Evolutionary conservation across 2,113 vertebrate species (phyloP), one percentile per base, ranked within the genome.

Genomic region (Fregata magnificens): DNA sequence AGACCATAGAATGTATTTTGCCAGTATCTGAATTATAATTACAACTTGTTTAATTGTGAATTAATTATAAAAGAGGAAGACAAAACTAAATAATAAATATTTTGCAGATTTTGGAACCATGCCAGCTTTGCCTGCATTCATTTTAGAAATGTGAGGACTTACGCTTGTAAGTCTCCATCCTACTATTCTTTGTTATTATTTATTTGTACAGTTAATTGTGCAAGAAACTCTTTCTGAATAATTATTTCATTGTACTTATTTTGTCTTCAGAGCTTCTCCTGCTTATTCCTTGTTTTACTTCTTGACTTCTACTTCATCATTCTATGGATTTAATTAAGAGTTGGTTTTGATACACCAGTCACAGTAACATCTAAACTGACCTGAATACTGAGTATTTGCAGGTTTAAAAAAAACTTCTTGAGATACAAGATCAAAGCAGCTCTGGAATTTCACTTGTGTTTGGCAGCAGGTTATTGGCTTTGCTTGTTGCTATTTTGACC

Each of bases 11-110:
- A 97, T 97, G 83, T 85, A 97, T 97, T 97, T 98, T 97, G 86
- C 96, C 92, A 38, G 70, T 97, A 96, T 98, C 93, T 97, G 97
- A 98, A 98, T 98, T 97, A 98, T 97, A 98, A 98, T 98, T 98
- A 86, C 95, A 97, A 94, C 95, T 96, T 74, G 89, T 97, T 97
- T 97, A 97, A 98, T 98, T 98, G 97, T 98, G 96, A 98, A 98
- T 98, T 97, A 97, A 97, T 98, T 98, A 96, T 93, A 96, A 97
- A 98, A 96, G 65, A 94, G 74, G 63, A 97, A 96, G 85, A 97
- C 72, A 97, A 96, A 98, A 87, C 79, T 94, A 92, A 94, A 96
- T 86, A 97, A 97, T 97, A 98, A 98, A 98, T 97, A 98, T 96
- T 97, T 98, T 92, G 84, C 59, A 77, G 74, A 93, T 78, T 97